phyloP scores from a whole-genome alignment of 2,113 vertebrate genomes.

The Sander lucioperca region DNA sequence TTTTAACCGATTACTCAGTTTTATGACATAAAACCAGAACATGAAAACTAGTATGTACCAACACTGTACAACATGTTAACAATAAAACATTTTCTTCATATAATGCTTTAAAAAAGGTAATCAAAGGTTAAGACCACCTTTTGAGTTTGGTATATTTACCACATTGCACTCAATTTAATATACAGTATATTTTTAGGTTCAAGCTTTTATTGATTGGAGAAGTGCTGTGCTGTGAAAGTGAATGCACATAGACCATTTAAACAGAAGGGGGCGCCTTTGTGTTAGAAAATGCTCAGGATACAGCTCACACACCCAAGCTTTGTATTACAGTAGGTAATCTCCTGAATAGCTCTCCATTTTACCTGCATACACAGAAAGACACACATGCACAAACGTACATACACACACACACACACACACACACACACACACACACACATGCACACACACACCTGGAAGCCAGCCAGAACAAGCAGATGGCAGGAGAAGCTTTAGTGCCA shows the following conservation, averaged over 20 bases:
- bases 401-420: too few species aligned
- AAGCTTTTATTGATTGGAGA: neutral
- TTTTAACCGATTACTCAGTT: neutral
- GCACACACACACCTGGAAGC: conserved; percentile 32
- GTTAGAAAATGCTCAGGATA: neutral
- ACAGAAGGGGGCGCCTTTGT: conserved; percentile 54
- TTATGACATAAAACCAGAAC: neutral
- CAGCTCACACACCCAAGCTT: neutral
- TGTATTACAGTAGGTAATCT: neutral
- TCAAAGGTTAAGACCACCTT: neutral
- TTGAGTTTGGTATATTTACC: neutral
- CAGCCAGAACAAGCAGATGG: conserved; percentile 53
- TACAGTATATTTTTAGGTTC: neutral
- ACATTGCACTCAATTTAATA: neutral
- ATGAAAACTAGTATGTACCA: neutral
- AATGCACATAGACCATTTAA: neutral
- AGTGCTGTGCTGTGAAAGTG: neutral
- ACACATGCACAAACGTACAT: neutral
- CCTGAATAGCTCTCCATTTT: conserved; percentile 2
- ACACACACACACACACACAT: neutral
- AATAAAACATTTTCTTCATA: too few species aligned
- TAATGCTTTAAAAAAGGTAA: too few species aligned
- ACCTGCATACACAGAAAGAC: conserved; percentile 14
- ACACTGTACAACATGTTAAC: neutral
- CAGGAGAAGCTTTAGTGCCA: conserved; percentile 36